These are phyloP conservation scores for Grallaria varia DNA, from an alignment of 2,113 vertebrate genomes.

Conservation along the genomic window DNA sequence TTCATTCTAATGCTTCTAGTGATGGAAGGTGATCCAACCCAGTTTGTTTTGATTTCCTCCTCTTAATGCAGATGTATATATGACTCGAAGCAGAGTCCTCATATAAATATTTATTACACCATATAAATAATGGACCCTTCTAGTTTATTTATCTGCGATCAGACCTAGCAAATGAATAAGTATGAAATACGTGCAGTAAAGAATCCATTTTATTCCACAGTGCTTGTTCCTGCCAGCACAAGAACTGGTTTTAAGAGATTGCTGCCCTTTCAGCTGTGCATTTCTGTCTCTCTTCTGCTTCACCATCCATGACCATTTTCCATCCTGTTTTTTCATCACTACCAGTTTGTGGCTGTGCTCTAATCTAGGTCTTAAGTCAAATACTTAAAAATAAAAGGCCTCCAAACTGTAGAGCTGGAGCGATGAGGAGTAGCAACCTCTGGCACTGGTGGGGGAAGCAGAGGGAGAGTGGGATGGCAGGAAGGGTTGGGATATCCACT, in stretches of 20 bases:
- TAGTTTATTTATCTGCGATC: background rate
- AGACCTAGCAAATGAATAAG: background rate
- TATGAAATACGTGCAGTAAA: background rate
- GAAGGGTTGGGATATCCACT: background rate
- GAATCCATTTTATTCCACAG: background rate
- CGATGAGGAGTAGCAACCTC: background rate
- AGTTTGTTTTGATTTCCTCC: conserved; percentile 28
- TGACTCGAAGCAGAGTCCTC: background rate
- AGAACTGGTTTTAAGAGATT: background rate
- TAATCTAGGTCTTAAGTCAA: background rate
- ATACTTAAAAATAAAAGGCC: background rate
- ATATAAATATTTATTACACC: conserved; percentile 36
- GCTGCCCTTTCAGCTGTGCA: background rate
- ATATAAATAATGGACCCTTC: background rate
- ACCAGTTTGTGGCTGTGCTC: background rate
- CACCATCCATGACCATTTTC: background rate
- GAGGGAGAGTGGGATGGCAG: fast-evolving
- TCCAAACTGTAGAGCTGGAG: background rate
- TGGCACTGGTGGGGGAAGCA: background rate
- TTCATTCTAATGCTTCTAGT: background rate
- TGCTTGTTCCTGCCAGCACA: background rate
- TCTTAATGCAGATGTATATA: background rate
- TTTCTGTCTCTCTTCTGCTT: background rate
- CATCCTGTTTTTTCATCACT: background rate
- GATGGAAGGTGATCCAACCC: background rate